These are phyloP conservation scores for Pangasius sanitwongsei DNA, from an alignment of 2,797 vertebrate species.

Conservation along the genomic window DNA sequence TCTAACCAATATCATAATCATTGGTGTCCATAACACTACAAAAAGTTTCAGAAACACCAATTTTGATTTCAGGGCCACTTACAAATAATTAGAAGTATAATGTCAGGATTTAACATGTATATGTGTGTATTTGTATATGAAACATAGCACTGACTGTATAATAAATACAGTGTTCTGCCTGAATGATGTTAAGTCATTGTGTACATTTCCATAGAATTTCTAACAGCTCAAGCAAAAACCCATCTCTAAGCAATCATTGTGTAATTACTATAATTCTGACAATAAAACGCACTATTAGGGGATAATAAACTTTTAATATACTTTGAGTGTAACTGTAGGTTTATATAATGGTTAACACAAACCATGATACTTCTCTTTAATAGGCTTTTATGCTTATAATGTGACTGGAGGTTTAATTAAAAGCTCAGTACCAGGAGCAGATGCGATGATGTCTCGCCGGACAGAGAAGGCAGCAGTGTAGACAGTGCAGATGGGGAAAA, in stretches of 20 bases:
- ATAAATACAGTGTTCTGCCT: background rate
- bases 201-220: background rate
- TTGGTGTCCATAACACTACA: background rate
- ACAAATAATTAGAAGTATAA: background rate
- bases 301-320: background rate
- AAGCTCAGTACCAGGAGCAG: slow-evolving; percentile 72
- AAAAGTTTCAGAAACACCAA: background rate
- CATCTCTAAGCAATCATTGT: background rate
- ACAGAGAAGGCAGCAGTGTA: slow-evolving; percentile 74
- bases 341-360: background rate
- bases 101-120: background rate
- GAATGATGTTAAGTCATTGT: background rate
- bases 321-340: background rate
- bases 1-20: background rate
- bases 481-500: slow-evolving; percentile 70
- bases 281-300: background rate
- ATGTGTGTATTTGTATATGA: background rate
- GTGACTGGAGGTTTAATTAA: background rate
- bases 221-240: background rate
- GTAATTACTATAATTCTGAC: slow-evolving; percentile 6
- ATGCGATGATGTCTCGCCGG: slow-evolving; percentile 71
- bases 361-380: background rate
- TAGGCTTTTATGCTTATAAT: background rate
- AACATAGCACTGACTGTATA: background rate
- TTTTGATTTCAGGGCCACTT: background rate